Percentiles rank a stretch among this genome's conserved stretches.
Evolutionary conservation across 2,113 vertebrate species (phyloP).

Genomic region (Ictalurus furcatus): DNA sequence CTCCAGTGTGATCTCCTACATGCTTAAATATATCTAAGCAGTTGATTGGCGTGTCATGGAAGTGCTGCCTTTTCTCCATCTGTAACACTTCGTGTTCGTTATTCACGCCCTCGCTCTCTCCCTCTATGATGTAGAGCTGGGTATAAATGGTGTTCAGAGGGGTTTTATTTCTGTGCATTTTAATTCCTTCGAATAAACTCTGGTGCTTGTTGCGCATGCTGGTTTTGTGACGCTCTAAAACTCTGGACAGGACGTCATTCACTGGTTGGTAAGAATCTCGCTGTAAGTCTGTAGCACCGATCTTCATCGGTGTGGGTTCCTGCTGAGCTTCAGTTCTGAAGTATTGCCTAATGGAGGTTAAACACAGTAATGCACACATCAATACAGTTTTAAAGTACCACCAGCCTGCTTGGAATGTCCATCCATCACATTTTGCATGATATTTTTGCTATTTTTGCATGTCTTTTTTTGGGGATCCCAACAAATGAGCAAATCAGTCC

Average conservation of each 20-base stretch:
- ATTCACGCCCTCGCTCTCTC: slow-evolving; percentile 36
- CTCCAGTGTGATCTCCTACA: not conserved
- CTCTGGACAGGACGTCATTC: not conserved
- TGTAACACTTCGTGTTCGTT: slow-evolving; percentile 28
- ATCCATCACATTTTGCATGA: not conserved
- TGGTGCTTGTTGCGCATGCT: slow-evolving; percentile 20
- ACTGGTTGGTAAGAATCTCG: not conserved
- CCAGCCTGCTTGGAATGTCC: not conserved
- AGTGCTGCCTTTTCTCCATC: slow-evolving; percentile 23
- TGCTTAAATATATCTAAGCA: slow-evolving; percentile 36
- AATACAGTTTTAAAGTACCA: not conserved
- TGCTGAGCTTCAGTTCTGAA: not conserved
- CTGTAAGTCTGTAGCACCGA: not conserved
- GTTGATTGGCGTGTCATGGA: slow-evolving; percentile 27
- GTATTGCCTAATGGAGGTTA: not conserved
- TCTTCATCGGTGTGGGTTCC: not conserved
- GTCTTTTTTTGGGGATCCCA: too few relatives aligned
- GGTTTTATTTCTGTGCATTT: not conserved
- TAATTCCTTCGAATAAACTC: slow-evolving; percentile 26
- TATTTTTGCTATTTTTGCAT: not conserved
- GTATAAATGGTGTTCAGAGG: slow-evolving; percentile 22
- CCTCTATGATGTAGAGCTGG: slow-evolving; percentile 33
- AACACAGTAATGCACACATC: not conserved
- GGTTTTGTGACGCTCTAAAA: slow-evolving; percentile 22
- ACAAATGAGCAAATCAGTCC: too few relatives aligned